phyloP scores from a whole-genome alignment of 2,113 vertebrate genomes.

The Phycodurus eques region DNA sequence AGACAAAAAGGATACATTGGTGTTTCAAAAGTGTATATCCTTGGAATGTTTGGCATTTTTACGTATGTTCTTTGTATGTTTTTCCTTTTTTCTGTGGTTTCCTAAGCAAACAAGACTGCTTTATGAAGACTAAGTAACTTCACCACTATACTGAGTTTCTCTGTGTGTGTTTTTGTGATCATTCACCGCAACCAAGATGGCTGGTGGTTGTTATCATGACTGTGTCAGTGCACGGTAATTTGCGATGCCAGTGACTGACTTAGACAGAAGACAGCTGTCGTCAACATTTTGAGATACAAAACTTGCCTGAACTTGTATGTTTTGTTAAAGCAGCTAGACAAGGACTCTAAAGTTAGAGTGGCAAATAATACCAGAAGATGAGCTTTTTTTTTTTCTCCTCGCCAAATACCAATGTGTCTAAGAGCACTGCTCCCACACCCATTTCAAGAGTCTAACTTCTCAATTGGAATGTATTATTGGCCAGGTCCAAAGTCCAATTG shows the following conservation, averaged over 20 bases:
- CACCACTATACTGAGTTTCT: slow-evolving; percentile 30
- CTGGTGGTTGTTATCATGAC: slow-evolving; percentile 37
- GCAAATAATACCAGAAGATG: slow-evolving; percentile 1
- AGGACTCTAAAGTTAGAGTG: not conserved
- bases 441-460: slow-evolving; percentile 1
- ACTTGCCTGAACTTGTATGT: slow-evolving; percentile 5
- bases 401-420: slow-evolving; percentile 3
- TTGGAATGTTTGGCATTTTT: slow-evolving; percentile 4
- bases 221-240: slow-evolving; percentile 20
- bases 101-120: slow-evolving; percentile 67
- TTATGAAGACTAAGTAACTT: slow-evolving; percentile 49
- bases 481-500: not conserved
- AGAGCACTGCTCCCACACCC: not conserved
- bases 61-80: not conserved
- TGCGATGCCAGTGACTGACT: slow-evolving; percentile 53
- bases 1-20: not conserved
- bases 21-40: not conserved
- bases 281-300: slow-evolving; percentile 46
- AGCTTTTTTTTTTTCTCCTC: not conserved
- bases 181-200: slow-evolving; percentile 40
- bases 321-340: not conserved
- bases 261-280: slow-evolving; percentile 52
- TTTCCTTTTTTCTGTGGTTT: slow-evolving; percentile 32
- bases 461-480: not conserved
- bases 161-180: slow-evolving; percentile 10